Evolutionary conservation across 2,113 vertebrate species (phyloP).

Genomic region (Struthidea cinerea): DNA sequence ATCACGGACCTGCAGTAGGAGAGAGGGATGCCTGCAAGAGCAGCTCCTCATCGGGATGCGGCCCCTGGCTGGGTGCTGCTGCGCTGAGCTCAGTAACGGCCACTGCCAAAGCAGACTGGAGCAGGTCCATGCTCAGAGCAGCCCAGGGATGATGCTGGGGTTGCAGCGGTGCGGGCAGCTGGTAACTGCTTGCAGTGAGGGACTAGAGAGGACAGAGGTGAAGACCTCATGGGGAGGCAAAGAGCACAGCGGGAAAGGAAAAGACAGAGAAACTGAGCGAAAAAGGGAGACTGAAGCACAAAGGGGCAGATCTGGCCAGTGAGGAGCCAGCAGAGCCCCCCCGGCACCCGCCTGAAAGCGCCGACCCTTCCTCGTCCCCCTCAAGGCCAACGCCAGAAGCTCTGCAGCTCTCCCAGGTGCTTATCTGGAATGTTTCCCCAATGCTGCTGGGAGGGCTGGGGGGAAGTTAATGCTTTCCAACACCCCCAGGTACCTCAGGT

Average conservation of each 20-base stretch:
- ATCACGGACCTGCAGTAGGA: neutral
- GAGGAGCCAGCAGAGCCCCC: neutral
- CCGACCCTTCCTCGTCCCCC: neutral
- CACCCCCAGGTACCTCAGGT: neutral
- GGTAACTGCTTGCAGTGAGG: neutral
- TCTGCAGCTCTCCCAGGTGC: neutral
- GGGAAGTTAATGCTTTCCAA: neutral
- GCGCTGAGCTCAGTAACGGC: neutral
- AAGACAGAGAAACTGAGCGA: neutral
- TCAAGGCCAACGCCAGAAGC: neutral
- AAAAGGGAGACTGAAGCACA: neutral
- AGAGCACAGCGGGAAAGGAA: neutral
- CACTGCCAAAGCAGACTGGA: neutral
- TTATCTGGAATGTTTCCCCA: neutral
- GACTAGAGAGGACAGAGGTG: neutral
- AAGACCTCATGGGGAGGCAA: neutral
- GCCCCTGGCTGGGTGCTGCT: neutral
- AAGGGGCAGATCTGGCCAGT: neutral
- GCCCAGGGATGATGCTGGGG: neutral
- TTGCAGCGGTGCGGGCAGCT: too few relatives aligned
- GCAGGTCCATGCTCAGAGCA: neutral
- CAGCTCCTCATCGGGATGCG: fast-evolving
- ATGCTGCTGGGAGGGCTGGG: neutral
- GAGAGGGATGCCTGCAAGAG: neutral
- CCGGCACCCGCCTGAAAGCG: fast-evolving